Base-by-base conservation (phyloP, 2,888 invertebrate species). In the Melanostoma mellinum region DNA sequence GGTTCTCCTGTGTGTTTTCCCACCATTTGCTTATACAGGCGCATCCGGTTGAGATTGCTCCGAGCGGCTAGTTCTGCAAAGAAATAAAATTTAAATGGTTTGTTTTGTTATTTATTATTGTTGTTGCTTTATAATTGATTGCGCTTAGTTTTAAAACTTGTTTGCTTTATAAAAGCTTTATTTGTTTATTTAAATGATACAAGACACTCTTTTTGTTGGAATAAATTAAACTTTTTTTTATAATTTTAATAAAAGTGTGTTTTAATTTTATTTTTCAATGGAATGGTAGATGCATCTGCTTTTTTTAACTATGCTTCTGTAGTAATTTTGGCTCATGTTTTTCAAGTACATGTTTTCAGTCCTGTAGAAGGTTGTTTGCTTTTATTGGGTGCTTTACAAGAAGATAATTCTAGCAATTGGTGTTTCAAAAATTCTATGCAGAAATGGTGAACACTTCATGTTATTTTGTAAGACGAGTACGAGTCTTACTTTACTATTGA, bases 1-100 rank as follows among this genome's bases (percentile, higher is more conserved):
- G 84, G 78, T 78, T 60, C 52, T 61, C 55, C 71, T 68, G 53
- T 55, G 69, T 71, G 48, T 63, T 63, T 36, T 71, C 65, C 67
- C 60, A 20, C 32, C 74, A 38, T 50, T 30, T 48, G 52, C 69
- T 74, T 74, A 84, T 48, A 71, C 55, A 65, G 74, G 67, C 30
- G 50, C 60, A 42, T 75, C 78, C n/a, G 84, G 74, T 55, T 78
- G 82, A 74, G 74, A 78, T 74, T 78, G 69, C 58, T 56, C 77
- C 63, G 73, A 73, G 36, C 67, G 71, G 33, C 35, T 74, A 50
- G 35, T 52, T 56, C 42, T 69, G 2, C 84, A 78, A 69, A 58
- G 78, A 82, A 10, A 36, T 72, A 35, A 77, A 30, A 67, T 10
- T 36, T 48, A 72, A 73, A 52, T 63, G 58, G 65, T 74, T 74